Evolutionary conservation across 2,888 invertebrate genomes (phyloP).

Genomic region (Cylindroiulus punctatus): DNA sequence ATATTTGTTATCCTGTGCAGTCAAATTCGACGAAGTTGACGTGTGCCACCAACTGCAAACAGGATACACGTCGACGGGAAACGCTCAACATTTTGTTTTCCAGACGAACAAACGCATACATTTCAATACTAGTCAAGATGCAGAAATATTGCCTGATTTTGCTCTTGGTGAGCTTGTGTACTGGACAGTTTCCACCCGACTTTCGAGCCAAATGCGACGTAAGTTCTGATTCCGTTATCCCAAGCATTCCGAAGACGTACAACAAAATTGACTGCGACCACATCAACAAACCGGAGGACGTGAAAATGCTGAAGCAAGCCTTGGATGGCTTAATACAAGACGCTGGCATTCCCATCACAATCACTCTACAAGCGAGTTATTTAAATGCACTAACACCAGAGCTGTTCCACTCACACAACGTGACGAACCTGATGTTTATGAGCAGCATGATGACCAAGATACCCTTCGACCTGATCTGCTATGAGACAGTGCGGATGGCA

Average conservation of each 20-base stretch:
- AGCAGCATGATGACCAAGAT: not conserved
- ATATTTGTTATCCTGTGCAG: too few relatives aligned
- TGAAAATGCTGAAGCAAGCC: not conserved
- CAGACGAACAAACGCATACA: too few relatives aligned
- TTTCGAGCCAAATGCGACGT: not conserved
- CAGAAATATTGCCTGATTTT: not conserved
- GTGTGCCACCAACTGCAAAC: too few relatives aligned
- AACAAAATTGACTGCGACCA: not conserved
- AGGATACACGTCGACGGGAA: too few relatives aligned
- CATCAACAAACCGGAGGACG: not conserved
- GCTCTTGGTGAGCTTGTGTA: not conserved
- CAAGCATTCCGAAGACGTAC: not conserved
- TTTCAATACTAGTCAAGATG: not conserved
- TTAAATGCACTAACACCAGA: not conserved
- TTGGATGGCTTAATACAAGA: not conserved
- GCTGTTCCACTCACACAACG: not conserved
- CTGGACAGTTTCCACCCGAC: not conserved
- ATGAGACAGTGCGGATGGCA: not conserved
- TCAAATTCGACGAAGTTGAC: too few relatives aligned
- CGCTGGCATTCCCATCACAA: not conserved
- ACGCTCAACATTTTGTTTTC: too few relatives aligned
- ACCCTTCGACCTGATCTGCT: not conserved
- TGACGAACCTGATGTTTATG: not conserved
- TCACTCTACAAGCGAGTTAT: not conserved
- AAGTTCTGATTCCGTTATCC: too few relatives aligned